phyloP scores from a whole-genome alignment of 2,888 invertebrate genomes.

The Epinotia demarniana region DNA sequence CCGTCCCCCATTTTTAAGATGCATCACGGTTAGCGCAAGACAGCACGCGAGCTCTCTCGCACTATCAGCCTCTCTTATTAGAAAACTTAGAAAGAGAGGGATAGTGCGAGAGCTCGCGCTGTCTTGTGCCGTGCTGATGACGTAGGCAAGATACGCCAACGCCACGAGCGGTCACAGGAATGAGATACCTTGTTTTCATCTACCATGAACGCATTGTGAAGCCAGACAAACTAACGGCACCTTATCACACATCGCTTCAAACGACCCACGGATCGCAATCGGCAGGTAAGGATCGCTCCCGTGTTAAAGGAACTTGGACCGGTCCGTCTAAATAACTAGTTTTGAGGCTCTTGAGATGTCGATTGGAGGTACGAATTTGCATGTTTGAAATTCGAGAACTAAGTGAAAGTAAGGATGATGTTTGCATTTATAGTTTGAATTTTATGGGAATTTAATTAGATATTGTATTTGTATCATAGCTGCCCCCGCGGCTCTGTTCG shows the following conservation, averaged over 20 bases:
- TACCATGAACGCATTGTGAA: conserved; percentile 60
- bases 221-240: conserved; percentile 80
- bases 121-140: too few species aligned
- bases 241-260: conserved; percentile 75
- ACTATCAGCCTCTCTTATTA: too few species aligned
- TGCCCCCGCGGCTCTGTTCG: too few species aligned
- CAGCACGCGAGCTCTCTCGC: too few species aligned
- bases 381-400: background rate
- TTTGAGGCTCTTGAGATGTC: conserved; percentile 7
- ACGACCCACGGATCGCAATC: conserved; percentile 66
- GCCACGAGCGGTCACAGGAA: too few species aligned
- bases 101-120: too few species aligned
- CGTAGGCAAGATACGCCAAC: too few species aligned
- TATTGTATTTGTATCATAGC: too few species aligned
- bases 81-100: too few species aligned
- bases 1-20: too few species aligned
- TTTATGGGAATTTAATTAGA: background rate
- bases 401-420: conserved; percentile 10
- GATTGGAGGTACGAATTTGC: conserved; percentile 18
- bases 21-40: too few species aligned
- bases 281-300: conserved; percentile 57
- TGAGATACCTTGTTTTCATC: too few species aligned
- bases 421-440: background rate
- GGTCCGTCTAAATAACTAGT: conserved; percentile 22
- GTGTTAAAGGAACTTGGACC: conserved; percentile 37